phyloP scores from a whole-genome alignment of 2,113 vertebrate genomes.

The Tinamus guttatus region DNA sequence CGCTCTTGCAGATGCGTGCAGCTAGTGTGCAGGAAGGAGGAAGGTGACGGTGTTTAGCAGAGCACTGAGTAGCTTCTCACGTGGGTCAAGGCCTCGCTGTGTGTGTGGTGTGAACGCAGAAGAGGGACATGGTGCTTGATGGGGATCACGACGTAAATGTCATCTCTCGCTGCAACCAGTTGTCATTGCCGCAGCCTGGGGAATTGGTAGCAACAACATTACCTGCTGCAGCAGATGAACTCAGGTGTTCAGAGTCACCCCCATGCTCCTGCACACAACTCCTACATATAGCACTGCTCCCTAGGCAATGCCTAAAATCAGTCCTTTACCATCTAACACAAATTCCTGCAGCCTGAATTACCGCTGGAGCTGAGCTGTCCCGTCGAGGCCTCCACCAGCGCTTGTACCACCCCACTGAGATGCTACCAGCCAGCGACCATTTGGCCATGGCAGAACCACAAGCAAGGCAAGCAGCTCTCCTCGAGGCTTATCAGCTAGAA shows the following conservation, averaged over 20 bases:
- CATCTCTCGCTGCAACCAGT: not conserved
- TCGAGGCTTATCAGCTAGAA: constrained; percentile 27
- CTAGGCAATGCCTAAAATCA: not conserved
- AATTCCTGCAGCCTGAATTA: not conserved
- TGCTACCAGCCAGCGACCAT: not conserved
- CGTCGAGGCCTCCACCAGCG: not conserved
- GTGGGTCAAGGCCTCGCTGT: not conserved
- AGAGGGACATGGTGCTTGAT: not conserved
- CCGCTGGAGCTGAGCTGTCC: not conserved
- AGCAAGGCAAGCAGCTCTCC: constrained; percentile 57
- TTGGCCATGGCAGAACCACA: constrained; percentile 32
- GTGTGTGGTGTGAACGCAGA: not conserved
- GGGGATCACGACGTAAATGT: not conserved
- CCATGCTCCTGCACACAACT: not conserved
- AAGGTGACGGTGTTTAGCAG: not conserved
- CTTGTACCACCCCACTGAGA: not conserved
- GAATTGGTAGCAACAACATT: not conserved
- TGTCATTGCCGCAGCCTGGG: not conserved
- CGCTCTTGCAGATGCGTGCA: not conserved
- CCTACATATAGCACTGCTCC: not conserved
- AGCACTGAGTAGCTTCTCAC: not conserved
- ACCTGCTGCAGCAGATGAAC: not conserved
- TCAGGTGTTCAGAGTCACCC: not conserved
- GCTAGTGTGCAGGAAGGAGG: not conserved
- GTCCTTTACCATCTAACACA: not conserved